These are phyloP conservation scores for Melinaea marsaeus DNA, from an alignment of 2,888 invertebrate genomes.

Conservation along the genomic window DNA sequence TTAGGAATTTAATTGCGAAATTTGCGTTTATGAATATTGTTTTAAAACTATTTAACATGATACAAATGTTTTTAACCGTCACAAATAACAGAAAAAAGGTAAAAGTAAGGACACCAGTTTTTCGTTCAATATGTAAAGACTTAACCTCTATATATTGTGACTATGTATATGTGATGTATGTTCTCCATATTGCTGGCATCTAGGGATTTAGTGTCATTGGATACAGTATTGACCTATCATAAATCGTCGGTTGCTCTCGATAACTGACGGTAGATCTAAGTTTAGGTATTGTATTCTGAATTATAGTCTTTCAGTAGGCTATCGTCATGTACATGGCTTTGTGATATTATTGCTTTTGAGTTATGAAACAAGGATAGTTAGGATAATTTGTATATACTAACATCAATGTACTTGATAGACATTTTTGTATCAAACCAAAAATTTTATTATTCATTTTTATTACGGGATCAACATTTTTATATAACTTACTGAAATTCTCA, in stretches of 20 bases:
- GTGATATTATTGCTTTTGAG: neutral
- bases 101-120: neutral
- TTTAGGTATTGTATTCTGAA: conserved; percentile 30
- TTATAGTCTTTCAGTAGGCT: conserved; percentile 21
- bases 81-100: too few relatives aligned
- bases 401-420: too few relatives aligned
- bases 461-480: too few relatives aligned
- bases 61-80: too few relatives aligned
- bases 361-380: neutral
- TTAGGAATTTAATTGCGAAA: too few relatives aligned
- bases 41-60: too few relatives aligned
- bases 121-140: neutral
- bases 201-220: conserved; percentile 32
- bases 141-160: neutral
- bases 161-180: conserved; percentile 5
- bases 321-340: neutral
- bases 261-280: conserved; percentile 26
- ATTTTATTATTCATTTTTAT: too few relatives aligned
- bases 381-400: neutral
- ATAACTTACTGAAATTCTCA: too few relatives aligned
- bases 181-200: conserved; percentile 14
- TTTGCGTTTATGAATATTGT: too few relatives aligned
- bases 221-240: conserved; percentile 34
- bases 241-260: conserved; percentile 28
- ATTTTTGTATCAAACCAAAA: too few relatives aligned